phyloP scores from a whole-genome alignment of 2,888 invertebrate species.

The Standfussiana lucernea region DNA sequence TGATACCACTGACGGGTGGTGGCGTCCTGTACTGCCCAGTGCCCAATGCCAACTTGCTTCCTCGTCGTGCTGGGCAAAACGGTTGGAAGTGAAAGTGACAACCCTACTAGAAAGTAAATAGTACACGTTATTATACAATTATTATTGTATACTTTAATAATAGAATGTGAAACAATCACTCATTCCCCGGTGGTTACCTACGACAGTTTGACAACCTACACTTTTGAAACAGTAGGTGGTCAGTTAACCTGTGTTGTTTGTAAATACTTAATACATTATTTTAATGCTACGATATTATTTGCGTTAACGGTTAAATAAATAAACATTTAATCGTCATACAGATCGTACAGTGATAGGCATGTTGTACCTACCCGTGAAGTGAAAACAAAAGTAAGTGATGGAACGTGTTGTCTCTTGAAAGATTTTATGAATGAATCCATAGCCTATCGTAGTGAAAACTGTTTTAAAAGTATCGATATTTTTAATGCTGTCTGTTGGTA shows the following conservation, averaged over 20 bases:
- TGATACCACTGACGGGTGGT: neutral
- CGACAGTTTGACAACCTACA: constrained; percentile 16
- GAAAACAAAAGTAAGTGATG: neutral
- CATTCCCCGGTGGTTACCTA: neutral
- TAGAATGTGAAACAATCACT: constrained; percentile 14
- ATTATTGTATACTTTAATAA: constrained; percentile 12
- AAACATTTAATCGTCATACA: neutral
- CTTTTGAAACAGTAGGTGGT: neutral
- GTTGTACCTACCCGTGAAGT: neutral
- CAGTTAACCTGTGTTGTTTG: neutral
- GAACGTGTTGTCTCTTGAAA: too few species aligned
- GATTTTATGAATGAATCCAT: neutral
- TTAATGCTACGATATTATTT: constrained; percentile 4
- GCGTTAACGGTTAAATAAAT: neutral
- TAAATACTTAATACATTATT: constrained; percentile 12
- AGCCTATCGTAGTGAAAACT: too few species aligned
- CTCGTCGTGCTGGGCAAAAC: neutral
- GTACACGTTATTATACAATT: constrained; percentile 16
- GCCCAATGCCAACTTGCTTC: neutral
- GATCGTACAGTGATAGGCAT: neutral
- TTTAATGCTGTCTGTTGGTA: too few species aligned
- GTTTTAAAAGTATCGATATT: too few species aligned
- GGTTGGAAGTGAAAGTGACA: neutral
- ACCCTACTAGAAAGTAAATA: constrained; percentile 14
- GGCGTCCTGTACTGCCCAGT: neutral